phyloP scores from a whole-genome alignment of 2,113 vertebrate genomes.

The Vireo altiloquus region DNA sequence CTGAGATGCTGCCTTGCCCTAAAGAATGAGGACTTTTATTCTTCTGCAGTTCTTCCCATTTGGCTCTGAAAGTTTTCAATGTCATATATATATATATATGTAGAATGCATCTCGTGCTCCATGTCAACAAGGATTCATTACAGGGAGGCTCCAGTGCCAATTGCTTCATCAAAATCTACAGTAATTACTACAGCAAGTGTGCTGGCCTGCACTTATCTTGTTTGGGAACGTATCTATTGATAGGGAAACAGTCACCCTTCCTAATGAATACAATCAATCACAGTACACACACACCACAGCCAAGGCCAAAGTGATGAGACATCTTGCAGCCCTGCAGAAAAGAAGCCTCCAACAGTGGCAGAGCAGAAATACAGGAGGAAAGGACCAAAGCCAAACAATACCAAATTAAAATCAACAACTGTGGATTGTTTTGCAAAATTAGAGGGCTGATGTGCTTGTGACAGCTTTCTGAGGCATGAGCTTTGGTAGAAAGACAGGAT shows the following conservation, averaged over 20 bases:
- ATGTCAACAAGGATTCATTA: constrained; percentile 67
- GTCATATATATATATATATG: background rate
- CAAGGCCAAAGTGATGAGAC: background rate
- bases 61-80: constrained; percentile 31
- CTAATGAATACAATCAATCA: constrained; percentile 73
- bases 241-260: constrained; percentile 63
- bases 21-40: background rate
- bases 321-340: background rate
- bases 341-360: background rate
- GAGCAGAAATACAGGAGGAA: background rate
- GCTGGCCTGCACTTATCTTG: constrained; percentile 57
- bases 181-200: constrained; percentile 68
- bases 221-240: constrained; percentile 60
- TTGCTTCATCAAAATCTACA: constrained; percentile 63
- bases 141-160: constrained; percentile 9
- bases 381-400: background rate
- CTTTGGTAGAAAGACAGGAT: background rate
- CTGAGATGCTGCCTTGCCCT: background rate
- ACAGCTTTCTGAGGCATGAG: background rate
- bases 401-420: background rate
- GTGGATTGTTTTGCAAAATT: background rate
- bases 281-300: background rate
- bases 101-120: constrained; percentile 40
- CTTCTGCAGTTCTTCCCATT: background rate
- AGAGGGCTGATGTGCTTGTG: background rate